Evolutionary conservation across 2,888 invertebrate species (phyloP), one percentile per base, ranked within the genome.

Genomic region (Chymomyza fuscimana): DNA sequence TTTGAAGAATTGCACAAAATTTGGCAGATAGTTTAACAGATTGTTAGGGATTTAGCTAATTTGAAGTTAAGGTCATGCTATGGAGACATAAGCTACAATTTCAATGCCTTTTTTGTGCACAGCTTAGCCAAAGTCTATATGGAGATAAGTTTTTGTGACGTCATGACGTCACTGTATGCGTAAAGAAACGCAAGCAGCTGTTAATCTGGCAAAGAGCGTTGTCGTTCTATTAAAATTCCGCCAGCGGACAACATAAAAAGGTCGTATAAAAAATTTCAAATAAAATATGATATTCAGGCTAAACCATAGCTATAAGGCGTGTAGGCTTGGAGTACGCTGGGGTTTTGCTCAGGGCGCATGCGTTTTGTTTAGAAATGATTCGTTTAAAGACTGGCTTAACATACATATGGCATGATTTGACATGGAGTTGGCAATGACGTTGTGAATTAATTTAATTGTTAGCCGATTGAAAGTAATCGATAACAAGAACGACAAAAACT

Each of bases 321-420:
- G 9, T 32, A 7, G 3, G 7, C 4, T 32, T 12, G 40, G 3
- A 40, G 40, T 40, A 10, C 40, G 40, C 10, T 10, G 10, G 5
- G 40, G 5, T 46, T 46, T 4, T 46, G 40, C 25, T 36, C 61
- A 36, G 58, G 25, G 25, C 25, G 25, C 25, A 71, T 80, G 81
- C 74, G 79, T 65, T 70, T 72, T 73, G 84, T 40, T 82, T 81
- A 66, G 72, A 82, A 82, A 82, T 82, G 63, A 79, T 73, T 71
- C 16, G 58, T 63, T 25, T 65, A n/a, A 12, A 19, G 54, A 5
- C 9, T n/a, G 12, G 4, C 5, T 32, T 19, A 2, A 1, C 19
- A 19, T 19, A 19, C 19, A 19, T 19, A 19, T 46, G 12, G 40
- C 10, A 7, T 61, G 16, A 63, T 5, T 56, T 22, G 62, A 12